Conservation (phyloP, 2,797 vertebrate genomes). For the Pagetopsis macropterus region DNA sequence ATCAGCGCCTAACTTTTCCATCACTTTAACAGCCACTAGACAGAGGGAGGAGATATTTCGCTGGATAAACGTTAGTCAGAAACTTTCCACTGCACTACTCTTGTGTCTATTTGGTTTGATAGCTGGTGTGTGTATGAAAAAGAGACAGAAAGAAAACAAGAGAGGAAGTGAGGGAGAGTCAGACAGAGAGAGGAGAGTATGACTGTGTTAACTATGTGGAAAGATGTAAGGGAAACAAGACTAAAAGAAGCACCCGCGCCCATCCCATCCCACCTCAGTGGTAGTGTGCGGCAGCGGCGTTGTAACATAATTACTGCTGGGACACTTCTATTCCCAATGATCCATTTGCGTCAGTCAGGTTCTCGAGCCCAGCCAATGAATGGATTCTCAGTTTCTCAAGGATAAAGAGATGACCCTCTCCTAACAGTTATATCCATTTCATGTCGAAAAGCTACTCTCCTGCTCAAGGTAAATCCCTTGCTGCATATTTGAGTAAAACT, state of each 20-base stretch:
- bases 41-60: slow-evolving; percentile 35
- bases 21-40: slow-evolving; percentile 49
- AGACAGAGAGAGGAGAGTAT: slow-evolving; percentile 53
- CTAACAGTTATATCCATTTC: slow-evolving; percentile 85
- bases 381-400: slow-evolving; percentile 89
- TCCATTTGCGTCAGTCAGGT: slow-evolving; percentile 89
- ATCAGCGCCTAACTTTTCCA: slow-evolving; percentile 54
- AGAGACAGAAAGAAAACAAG: slow-evolving; percentile 42
- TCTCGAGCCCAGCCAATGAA: slow-evolving; percentile 85
- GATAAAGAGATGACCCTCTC: slow-evolving; percentile 88
- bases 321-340: slow-evolving; percentile 88
- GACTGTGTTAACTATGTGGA: slow-evolving; percentile 76
- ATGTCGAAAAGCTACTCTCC: slow-evolving; percentile 76
- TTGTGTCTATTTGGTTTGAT: slow-evolving; percentile 40
- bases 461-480: slow-evolving; percentile 77
- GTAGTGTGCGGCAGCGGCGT: slow-evolving; percentile 81
- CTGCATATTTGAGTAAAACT: slow-evolving; percentile 75
- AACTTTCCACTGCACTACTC: slow-evolving; percentile 63
- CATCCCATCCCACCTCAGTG: slow-evolving; percentile 79
- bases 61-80: slow-evolving; percentile 64
- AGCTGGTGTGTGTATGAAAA: slow-evolving; percentile 48
- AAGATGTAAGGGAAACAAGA: slow-evolving; percentile 74
- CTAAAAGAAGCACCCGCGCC: slow-evolving; percentile 79
- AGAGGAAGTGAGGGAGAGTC: slow-evolving; percentile 24
- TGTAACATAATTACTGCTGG: slow-evolving; percentile 90